Conservation (phyloP, 2,888 invertebrate genomes). For the Rhimphoctona megacephalus region DNA sequence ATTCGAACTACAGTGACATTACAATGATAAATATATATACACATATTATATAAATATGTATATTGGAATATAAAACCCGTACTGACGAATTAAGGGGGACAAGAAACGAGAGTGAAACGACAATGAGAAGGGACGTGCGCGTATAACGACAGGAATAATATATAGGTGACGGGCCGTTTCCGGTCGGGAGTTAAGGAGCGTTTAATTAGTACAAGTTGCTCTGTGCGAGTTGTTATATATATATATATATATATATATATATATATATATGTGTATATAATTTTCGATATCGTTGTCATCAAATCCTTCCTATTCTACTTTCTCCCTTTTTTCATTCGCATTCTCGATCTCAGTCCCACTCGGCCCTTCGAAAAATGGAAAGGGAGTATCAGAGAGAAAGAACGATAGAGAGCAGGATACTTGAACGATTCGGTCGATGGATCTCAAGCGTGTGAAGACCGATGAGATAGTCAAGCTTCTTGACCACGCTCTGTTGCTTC, state of each 20-base stretch:
- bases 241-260: not conserved
- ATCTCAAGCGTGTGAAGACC: constrained; percentile 75
- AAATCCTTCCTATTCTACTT: constrained; percentile 51
- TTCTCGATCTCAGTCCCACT: constrained; percentile 40
- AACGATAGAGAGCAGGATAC: not conserved
- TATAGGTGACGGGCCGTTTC: constrained; percentile 75
- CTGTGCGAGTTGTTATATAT: constrained; percentile 31
- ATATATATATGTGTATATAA: not conserved
- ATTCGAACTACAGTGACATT: constrained; percentile 13
- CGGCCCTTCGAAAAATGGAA: constrained; percentile 12
- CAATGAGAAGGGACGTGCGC: constrained; percentile 57
- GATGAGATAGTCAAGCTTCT: constrained; percentile 82
- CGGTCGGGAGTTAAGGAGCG: constrained; percentile 78
- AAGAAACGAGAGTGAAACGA: constrained; percentile 47
- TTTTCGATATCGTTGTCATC: constrained; percentile 61
- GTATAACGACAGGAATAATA: constrained; percentile 61
- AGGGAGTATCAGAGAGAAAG: constrained; percentile 6
- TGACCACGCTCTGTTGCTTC: constrained; percentile 69
- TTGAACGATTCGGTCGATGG: constrained; percentile 64
- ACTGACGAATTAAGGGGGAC: constrained; percentile 29
- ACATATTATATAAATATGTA: constrained; percentile 28
- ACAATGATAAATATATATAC: constrained; percentile 3
- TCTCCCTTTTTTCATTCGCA: constrained; percentile 35
- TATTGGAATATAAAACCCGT: constrained; percentile 14
- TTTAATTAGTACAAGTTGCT: constrained; percentile 79